Base-by-base conservation (phyloP, 1,140 invertebrate genomes). In the Hyphantria cunea region DNA sequence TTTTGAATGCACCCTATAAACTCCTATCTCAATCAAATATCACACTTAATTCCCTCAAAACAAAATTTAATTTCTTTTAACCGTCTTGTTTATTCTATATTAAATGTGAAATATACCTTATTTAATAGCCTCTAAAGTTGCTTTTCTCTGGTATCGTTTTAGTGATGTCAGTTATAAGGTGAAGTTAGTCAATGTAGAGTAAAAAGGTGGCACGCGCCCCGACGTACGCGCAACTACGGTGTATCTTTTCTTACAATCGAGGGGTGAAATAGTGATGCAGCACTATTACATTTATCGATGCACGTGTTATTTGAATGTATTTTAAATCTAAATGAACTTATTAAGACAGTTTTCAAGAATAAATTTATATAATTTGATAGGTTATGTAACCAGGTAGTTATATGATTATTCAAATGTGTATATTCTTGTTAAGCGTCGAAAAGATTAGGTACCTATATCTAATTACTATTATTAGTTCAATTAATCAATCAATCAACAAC, bases 131-230 rank as follows among this genome's bases (percentile, higher is more conserved):
- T 37, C 74, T 74, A 34, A 50, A 64, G 66, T 72, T 15, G 50
- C 39, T 62, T 66, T 82, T 9, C 5, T 39, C 37, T 50, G 6
- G 4, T 5, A 9, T 33, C 6, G 11, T 68, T 17, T 53, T 65
- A 25, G 13, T 50, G 37, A 49, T 64, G 68, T 75, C 70, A 53
- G 66, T 72, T 77, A 67, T 76, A 74, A 48, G 76, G 69, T 72
- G 67, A 70, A 60, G 74, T 74, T 80, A 71, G 80, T 79, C 64
- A 76, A 84, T 79, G 77, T 70, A 67, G 80, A 83, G 81, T 76
- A 85, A 88, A 89, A 86, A 80, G 77, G 79, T 84, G 86, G 86
- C 86, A 89, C 86, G 86, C 77, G 86, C 74, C 77, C 78, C 68
- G 72, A 53, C 78, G 83, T 84, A 86, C 75, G 81, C 81, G 73